Percentiles rank a stretch among this genome's conserved stretches.
Evolutionary conservation across 1,140 invertebrate genomes (phyloP).

Genomic region (Belonocnema kinseyi): DNA sequence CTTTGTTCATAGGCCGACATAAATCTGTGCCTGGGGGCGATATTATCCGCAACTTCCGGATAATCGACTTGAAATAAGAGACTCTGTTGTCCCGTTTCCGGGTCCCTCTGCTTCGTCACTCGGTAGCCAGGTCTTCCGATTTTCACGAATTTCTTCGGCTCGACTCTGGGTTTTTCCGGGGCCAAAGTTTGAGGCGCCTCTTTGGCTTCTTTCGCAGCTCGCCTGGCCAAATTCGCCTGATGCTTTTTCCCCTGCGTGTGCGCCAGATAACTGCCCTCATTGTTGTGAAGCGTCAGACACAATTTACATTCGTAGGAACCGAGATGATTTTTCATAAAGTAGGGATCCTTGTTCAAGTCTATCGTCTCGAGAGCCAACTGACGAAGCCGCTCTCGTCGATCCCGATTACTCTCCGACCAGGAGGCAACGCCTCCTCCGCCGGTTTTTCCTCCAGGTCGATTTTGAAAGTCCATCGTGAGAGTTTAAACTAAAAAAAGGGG

Average conservation of each 20-base stretch:
- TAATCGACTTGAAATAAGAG: constrained; percentile 98
- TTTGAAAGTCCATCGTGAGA: constrained; percentile 94
- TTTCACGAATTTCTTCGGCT: constrained; percentile 99
- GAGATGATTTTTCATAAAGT: constrained; percentile 99
- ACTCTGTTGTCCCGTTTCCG: constrained; percentile 96
- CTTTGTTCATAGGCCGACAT: constrained; percentile 99
- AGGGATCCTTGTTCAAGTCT: constrained; percentile 98
- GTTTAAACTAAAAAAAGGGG: constrained; percentile 15
- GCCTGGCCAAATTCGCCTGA: constrained; percentile 97
- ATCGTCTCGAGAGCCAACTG: constrained; percentile 99
- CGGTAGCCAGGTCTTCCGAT: constrained; percentile 99
- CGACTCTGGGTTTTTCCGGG: constrained; percentile 95
- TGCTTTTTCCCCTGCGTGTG: constrained; percentile 99
- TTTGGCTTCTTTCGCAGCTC: constrained; percentile 99
- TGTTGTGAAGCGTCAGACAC: constrained; percentile 98
- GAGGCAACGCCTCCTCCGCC: constrained; percentile 99
- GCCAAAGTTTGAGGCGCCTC: constrained; percentile 92
- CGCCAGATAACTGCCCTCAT: constrained; percentile 99
- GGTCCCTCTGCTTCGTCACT: constrained; percentile 98
- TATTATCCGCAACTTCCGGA: constrained; percentile 96
- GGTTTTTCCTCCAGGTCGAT: constrained; percentile 98
- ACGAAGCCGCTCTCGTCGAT: constrained; percentile 95
- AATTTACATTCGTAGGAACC: constrained; percentile 99
- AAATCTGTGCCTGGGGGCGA: constrained; percentile 96
- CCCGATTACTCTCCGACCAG: constrained; percentile 98